phyloP scores from a whole-genome alignment of 2,888 invertebrate genomes.

The Brachyptera risi region DNA sequence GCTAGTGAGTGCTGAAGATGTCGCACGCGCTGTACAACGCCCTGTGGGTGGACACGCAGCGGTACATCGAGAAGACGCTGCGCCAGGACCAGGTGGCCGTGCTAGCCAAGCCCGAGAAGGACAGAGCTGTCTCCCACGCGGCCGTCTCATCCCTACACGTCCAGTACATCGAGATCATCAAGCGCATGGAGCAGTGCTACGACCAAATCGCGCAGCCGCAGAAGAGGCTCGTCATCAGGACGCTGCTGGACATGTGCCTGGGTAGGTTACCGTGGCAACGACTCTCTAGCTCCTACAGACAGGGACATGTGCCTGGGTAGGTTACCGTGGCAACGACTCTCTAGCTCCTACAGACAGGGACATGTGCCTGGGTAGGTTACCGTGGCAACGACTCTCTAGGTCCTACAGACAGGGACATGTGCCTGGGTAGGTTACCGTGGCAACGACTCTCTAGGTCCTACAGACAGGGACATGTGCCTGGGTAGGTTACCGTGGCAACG shows the following conservation, averaged over 20 bases:
- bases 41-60: constrained; percentile 8
- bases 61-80: background rate
- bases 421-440: constrained; percentile 21
- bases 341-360: no score
- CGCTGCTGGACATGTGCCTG: constrained; percentile 46
- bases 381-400: no score
- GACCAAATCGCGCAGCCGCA: constrained; percentile 61
- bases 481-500: no score
- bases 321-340: no score
- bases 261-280: constrained; percentile 22
- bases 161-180: constrained; percentile 51
- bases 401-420: no score
- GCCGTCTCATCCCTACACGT: constrained; percentile 47
- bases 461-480: no score
- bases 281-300: no score
- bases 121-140: constrained; percentile 57
- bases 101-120: constrained; percentile 46
- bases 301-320: constrained; percentile 37
- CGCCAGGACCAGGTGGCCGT: background rate
- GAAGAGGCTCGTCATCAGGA: constrained; percentile 53
- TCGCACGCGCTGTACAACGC: constrained; percentile 16
- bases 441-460: no score
- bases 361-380: constrained; percentile 23
- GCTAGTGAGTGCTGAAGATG: no score
- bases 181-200: constrained; percentile 55